Conservation (phyloP, 1,140 invertebrate species). For the Aleiodes sp. region DNA sequence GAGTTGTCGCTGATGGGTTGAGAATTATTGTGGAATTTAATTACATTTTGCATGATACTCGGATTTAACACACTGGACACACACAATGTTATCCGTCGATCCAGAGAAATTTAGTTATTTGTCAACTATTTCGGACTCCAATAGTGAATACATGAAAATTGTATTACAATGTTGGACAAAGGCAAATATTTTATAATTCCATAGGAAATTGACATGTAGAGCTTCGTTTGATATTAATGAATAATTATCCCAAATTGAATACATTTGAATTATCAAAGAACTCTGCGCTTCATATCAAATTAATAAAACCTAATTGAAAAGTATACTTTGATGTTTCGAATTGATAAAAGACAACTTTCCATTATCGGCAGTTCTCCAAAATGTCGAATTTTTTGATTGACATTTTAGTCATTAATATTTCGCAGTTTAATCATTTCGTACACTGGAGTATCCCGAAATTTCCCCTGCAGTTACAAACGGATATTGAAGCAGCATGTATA, state of each 20-base stretch:
- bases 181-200: too few relatives aligned
- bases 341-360: too few relatives aligned
- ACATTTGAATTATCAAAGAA: too few relatives aligned
- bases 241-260: too few relatives aligned
- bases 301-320: too few relatives aligned
- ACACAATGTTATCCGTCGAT: background rate
- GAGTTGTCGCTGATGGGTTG: slow-evolving; percentile 20
- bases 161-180: background rate
- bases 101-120: background rate
- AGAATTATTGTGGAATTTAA: slow-evolving; percentile 26
- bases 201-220: too few relatives aligned
- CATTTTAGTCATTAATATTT: background rate
- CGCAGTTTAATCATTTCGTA: background rate
- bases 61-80: background rate
- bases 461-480: background rate
- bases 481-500: slow-evolving; percentile 13
- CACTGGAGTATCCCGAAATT: slow-evolving; percentile 9
- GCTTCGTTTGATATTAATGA: too few relatives aligned
- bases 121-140: background rate
- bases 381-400: background rate
- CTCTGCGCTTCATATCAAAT: too few relatives aligned
- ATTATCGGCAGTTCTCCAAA: too few relatives aligned
- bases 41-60: slow-evolving; percentile 13
- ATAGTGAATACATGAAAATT: background rate
- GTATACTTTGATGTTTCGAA: too few relatives aligned